Base-by-base conservation (phyloP, 2,797 vertebrate genomes). In the Gadopsis marmoratus region DNA sequence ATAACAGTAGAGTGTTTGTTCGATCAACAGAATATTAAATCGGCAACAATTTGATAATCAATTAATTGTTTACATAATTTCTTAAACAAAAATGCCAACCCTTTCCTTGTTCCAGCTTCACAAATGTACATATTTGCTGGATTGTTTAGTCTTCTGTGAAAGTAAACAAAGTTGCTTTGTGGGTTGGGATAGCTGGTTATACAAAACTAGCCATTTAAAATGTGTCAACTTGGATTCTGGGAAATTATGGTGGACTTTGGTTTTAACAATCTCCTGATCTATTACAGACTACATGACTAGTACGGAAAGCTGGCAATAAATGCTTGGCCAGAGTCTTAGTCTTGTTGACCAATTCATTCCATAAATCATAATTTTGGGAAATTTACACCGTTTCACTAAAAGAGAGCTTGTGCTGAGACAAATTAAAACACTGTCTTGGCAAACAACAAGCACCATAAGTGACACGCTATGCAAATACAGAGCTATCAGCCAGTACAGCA, bases 391-490 rank as follows among this genome's bases (percentile, higher is more conserved):
- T 47, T 48, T 9, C 10, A 26, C 39, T n/a, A 12, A 29, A 29
- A 35, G 21, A 41, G 41, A 21, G 16, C 1, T 4, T 53, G n/a
- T 53, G 5, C n/a, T 12, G 12, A 37, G 13, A 53, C 29, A 37
- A 39, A 7, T 8, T 17, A 7, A 53, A 8, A 39, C 33, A 12
- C 13, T 48, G 56, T 70, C 71, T 48, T 60, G 60, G 68, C 76
- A 74, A 74, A 74, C 53, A 62, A 16, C 53, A 62, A 16, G 60
- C 64, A 60, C 53, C 71, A 67, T 58, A 47, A 61, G 41, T 54
- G 59, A 74, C 66, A 78, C 61, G 54, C 58, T 45, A 21, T 43
- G 50, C 39, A 75, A 67, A 79, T 39, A 77, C 67, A 54, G 35
- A 66, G 23, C 61, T 21, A 76, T 61, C 55, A 73, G 61, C 43